Conservation (phyloP, 1,140 invertebrate species). For the Drosophila tani region DNA sequence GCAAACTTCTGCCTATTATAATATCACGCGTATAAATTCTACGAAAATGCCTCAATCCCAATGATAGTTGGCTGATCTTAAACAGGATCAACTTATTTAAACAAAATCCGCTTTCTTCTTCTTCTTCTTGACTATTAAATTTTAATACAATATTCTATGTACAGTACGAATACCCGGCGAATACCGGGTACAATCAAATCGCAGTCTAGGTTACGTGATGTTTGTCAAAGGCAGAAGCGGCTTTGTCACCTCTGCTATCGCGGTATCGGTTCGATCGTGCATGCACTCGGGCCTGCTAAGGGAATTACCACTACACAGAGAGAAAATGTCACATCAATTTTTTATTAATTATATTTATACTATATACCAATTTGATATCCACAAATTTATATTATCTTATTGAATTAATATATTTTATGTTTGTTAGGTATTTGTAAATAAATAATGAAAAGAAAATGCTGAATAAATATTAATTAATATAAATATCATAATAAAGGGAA, state of each 20-base stretch:
- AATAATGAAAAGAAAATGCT: background rate
- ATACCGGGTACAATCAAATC: conserved; percentile 21
- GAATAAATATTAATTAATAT: background rate
- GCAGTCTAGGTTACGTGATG: conserved; percentile 43
- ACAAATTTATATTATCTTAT: too few relatives aligned
- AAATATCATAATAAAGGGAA: background rate
- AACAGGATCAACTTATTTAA: background rate
- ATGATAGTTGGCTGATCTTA: too few relatives aligned
- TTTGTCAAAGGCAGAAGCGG: conserved; percentile 30
- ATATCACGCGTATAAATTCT: too few relatives aligned
- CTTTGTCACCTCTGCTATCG: conserved; percentile 30
- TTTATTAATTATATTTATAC: too few relatives aligned
- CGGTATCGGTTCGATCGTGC: conserved; percentile 23
- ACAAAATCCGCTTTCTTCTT: background rate
- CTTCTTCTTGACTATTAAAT: background rate
- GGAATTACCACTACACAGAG: conserved; percentile 21
- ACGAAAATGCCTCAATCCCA: too few relatives aligned
- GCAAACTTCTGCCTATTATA: too few relatives aligned
- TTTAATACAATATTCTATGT: conserved; percentile 1
- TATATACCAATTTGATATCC: too few relatives aligned
- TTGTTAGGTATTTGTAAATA: background rate
- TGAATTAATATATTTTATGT: background rate
- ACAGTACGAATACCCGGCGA: background rate
- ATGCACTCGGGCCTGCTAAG: conserved; percentile 22
- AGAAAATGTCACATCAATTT: background rate